phyloP scores from a whole-genome alignment of 2,113 vertebrate species.

The Tupaia tana region DNA sequence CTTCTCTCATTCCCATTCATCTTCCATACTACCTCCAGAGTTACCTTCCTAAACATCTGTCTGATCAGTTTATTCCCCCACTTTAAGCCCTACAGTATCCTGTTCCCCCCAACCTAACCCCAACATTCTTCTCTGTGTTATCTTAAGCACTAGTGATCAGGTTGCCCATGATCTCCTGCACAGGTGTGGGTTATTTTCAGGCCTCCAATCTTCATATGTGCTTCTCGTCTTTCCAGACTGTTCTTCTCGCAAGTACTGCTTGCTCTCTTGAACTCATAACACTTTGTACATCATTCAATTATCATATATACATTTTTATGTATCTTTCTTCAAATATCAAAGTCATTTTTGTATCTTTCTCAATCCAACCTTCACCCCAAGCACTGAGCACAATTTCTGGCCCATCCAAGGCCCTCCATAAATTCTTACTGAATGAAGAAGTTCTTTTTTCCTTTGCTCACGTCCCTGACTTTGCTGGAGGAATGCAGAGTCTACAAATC shows the following conservation, averaged over 20 bases:
- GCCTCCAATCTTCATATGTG: accelerated
- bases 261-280: neutral
- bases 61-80: neutral
- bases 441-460: neutral
- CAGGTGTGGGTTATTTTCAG: neutral
- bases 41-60: neutral
- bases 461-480: neutral
- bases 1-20: neutral
- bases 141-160: neutral
- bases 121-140: neutral
- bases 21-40: neutral
- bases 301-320: neutral
- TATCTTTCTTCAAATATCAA: neutral
- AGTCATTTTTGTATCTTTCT: neutral
- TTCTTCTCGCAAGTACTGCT: neutral
- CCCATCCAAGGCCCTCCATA: neutral
- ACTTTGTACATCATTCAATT: neutral
- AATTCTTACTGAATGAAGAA: neutral
- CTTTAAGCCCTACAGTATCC: neutral
- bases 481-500: neutral
- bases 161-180: too few relatives aligned
- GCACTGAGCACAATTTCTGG: neutral
- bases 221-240: neutral
- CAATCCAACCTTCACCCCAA: neutral
- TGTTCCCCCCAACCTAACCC: neutral